A percentile compares a stretch with the other conserved stretches of the same genome.
These are phyloP conservation scores for Atherinomorus stipes DNA, from an alignment of 2,113 vertebrate genomes.

Conservation along the genomic window DNA sequence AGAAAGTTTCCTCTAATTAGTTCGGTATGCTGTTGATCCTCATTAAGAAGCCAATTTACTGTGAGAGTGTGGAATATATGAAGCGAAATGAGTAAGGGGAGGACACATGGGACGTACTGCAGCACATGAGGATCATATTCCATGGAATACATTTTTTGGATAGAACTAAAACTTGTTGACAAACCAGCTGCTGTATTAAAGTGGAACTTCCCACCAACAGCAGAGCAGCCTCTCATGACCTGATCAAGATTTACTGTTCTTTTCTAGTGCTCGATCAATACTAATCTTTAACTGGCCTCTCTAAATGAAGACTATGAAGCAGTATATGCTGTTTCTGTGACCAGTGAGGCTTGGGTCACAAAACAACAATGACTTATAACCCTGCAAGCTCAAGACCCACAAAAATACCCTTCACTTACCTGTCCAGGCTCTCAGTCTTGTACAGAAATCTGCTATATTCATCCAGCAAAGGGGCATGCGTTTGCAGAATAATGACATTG, in stretches of 20 bases:
- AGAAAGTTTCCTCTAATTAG: slow-evolving; percentile 14
- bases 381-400: neutral
- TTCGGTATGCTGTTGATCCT: slow-evolving; percentile 18
- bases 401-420: slow-evolving; percentile 75
- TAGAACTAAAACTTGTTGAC: neutral
- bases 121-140: neutral
- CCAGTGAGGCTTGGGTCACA: too few species aligned
- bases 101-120: neutral
- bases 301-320: neutral
- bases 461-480: slow-evolving; percentile 90
- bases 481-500: slow-evolving; percentile 94
- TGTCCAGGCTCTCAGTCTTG: slow-evolving; percentile 85
- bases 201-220: neutral
- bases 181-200: neutral
- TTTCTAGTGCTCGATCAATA: too few species aligned
- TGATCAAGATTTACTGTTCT: too few species aligned
- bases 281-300: too few species aligned
- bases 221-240: too few species aligned
- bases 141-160: neutral
- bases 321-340: neutral
- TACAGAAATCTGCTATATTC: slow-evolving; percentile 93
- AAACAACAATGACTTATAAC: too few species aligned
- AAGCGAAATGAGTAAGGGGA: neutral
- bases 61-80: neutral
- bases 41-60: slow-evolving; percentile 29